phyloP scores from a whole-genome alignment of 2,113 vertebrate genomes.

The Ochotona princeps region DNA sequence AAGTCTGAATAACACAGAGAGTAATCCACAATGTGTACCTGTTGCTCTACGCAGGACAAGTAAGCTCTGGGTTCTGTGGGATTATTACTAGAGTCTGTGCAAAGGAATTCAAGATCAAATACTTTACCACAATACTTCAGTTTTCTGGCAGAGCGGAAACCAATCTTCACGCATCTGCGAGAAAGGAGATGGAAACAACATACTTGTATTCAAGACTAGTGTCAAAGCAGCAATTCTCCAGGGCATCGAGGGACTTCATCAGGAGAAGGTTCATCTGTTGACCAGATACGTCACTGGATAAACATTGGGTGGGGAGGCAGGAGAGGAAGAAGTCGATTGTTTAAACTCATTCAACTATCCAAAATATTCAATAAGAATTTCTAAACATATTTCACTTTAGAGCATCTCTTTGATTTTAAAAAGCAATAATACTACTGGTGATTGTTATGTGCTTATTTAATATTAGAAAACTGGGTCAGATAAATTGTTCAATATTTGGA shows the following conservation, averaged over 20 bases:
- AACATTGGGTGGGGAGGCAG: not conserved
- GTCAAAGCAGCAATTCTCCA: constrained; percentile 94
- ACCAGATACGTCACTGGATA: constrained; percentile 89
- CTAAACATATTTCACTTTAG: not conserved
- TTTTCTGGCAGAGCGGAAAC: not conserved
- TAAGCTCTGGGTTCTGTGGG: not conserved
- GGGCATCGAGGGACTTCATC: constrained; percentile 86
- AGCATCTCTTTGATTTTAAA: not conserved
- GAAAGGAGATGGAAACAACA: constrained; percentile 73
- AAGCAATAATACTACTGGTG: not conserved
- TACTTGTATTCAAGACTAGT: constrained; percentile 93
- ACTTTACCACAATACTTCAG: not conserved
- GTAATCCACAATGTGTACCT: not conserved
- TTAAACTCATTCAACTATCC: not conserved
- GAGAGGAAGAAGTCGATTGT: not conserved
- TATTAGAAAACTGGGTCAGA: not conserved
- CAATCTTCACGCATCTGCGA: not conserved
- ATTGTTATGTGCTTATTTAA: not conserved
- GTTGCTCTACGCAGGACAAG: constrained; percentile 16
- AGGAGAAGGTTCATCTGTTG: constrained; percentile 90
- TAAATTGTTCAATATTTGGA: constrained; percentile 14
- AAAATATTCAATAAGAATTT: not conserved
- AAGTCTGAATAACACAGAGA: not conserved
- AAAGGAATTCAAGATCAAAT: not conserved
- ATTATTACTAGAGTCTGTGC: not conserved